Evolutionary conservation across 2,797 vertebrate genomes (phyloP).

Genomic region (Anas flavirostris): DNA sequence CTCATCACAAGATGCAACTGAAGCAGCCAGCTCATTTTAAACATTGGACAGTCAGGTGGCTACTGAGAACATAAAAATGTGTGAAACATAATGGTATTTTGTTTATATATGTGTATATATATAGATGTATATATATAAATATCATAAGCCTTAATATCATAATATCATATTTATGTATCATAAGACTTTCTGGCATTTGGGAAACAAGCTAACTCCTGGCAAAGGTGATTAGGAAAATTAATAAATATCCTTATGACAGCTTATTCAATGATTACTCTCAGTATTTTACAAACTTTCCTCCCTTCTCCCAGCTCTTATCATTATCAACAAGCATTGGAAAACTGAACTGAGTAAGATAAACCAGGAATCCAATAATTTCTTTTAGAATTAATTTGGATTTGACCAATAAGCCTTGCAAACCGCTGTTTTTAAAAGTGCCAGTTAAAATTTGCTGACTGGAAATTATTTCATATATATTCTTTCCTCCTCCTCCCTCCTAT

Average conservation of each 20-base stretch:
- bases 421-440: background rate
- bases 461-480: background rate
- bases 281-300: background rate
- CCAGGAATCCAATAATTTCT: background rate
- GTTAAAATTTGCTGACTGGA: background rate
- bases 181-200: background rate
- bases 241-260: background rate
- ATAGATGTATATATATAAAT: too few species aligned
- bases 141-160: too few species aligned
- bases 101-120: background rate
- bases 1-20: background rate
- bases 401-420: background rate
- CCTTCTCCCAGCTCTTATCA: background rate
- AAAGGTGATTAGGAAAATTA: background rate
- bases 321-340: background rate
- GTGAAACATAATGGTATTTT: background rate
- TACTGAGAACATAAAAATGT: background rate
- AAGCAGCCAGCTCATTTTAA: background rate
- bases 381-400: background rate
- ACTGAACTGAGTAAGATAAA: background rate
- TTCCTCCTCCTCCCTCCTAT: background rate
- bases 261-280: background rate
- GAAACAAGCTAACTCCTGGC: background rate
- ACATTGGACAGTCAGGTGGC: background rate
- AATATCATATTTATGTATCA: accelerated